Conservation (phyloP, 2,797 vertebrate species). For the Corythornis leucogaster region DNA sequence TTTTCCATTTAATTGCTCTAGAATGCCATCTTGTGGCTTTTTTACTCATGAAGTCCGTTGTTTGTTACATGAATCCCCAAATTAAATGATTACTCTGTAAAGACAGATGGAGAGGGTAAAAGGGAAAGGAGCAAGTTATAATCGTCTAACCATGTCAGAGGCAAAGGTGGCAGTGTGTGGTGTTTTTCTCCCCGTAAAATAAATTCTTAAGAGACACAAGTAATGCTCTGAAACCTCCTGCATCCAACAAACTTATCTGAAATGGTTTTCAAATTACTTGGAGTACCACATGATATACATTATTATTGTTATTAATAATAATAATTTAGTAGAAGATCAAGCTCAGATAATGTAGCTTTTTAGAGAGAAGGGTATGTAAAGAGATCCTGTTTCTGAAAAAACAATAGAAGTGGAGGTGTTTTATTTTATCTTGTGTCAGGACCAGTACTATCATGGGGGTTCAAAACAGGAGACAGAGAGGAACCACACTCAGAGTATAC, state of each 20-base stretch:
- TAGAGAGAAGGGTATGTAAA: background rate
- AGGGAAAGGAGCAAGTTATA: background rate
- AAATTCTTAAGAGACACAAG: fast-evolving
- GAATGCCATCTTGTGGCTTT: conserved; percentile 74
- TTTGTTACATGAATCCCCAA: background rate
- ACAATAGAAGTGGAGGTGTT: background rate
- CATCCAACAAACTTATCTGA: background rate
- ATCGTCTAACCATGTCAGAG: background rate
- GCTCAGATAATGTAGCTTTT: background rate
- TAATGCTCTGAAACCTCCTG: background rate
- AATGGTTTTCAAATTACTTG: background rate
- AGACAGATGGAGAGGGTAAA: background rate
- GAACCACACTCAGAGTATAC: fast-evolving
- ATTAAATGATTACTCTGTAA: background rate
- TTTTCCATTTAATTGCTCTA: conserved; percentile 65
- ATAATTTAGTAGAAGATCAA: background rate
- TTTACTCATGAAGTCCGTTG: background rate
- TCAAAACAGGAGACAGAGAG: background rate
- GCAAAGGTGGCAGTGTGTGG: background rate
- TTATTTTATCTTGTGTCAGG: background rate
- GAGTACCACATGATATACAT: background rate
- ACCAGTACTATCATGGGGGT: background rate
- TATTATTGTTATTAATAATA: background rate
- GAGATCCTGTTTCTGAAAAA: background rate
- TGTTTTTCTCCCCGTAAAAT: background rate